Evolutionary conservation across 2,797 vertebrate genomes (phyloP).

Genomic region (Schizothorax lantsangensis): DNA sequence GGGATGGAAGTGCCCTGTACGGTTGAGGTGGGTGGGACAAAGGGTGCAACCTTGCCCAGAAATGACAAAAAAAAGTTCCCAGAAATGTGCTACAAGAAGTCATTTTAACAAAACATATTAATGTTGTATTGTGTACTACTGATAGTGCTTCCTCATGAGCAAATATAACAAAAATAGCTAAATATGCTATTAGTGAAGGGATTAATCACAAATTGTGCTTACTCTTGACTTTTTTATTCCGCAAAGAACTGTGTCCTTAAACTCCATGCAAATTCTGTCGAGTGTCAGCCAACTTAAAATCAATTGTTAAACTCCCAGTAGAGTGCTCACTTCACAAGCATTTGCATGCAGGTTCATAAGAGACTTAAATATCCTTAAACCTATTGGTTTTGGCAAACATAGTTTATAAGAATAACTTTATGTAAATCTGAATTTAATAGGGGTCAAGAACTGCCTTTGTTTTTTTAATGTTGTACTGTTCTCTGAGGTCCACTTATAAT

Average conservation of each 20-base stretch:
- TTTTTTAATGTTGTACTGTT: too few relatives aligned
- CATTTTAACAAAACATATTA: background rate
- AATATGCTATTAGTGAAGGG: constrained; percentile 9
- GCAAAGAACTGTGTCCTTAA: constrained; percentile 19
- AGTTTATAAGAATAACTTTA: background rate
- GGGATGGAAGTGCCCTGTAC: too few relatives aligned
- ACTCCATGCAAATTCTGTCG: constrained; percentile 4
- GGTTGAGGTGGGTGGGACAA: too few relatives aligned
- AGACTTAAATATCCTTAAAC: background rate
- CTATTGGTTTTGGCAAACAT: constrained; percentile 10
- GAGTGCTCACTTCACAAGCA: constrained; percentile 1
- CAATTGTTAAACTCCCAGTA: constrained; percentile 19
- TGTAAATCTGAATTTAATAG: background rate
- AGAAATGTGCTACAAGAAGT: too few relatives aligned
- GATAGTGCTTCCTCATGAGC: background rate
- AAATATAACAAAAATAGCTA: background rate
- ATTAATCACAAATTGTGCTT: constrained; percentile 35
- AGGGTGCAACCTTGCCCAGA: too few relatives aligned
- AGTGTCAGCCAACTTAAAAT: constrained; percentile 36
- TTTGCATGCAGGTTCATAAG: constrained; percentile 4
- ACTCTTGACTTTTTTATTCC: constrained; percentile 3
- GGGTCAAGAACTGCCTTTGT: too few relatives aligned
- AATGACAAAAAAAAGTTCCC: too few relatives aligned
- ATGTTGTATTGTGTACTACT: background rate
- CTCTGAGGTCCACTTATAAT: too few relatives aligned